phyloP scores from a whole-genome alignment of 2,797 vertebrate genomes.

The Erithacus rubecula region DNA sequence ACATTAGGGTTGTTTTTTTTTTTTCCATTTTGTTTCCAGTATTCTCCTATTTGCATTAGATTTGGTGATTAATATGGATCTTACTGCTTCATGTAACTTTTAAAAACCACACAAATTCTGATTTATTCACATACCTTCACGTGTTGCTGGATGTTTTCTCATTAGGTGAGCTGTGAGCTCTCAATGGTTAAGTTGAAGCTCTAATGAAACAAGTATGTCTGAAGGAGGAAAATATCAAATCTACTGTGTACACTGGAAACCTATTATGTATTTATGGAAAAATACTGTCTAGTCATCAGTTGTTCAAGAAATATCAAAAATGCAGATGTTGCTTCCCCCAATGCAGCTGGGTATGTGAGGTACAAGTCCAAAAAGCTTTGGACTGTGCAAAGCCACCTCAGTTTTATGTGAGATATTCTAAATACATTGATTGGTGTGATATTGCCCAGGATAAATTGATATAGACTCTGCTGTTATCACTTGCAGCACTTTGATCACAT shows the following conservation, averaged over 20 bases:
- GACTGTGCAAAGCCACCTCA: neutral
- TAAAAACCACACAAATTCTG: neutral
- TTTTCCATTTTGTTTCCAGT: neutral
- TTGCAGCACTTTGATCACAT: neutral
- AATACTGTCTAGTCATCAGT: neutral
- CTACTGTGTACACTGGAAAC: too few relatives aligned
- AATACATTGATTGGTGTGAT: neutral
- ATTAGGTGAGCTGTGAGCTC: neutral
- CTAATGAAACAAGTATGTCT: neutral
- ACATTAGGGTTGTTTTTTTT: neutral
- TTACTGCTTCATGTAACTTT: neutral
- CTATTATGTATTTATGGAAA: neutral
- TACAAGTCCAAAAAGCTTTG: neutral
- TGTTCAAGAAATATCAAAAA: neutral
- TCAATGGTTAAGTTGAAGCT: neutral
- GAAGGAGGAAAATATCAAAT: neutral
- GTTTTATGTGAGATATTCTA: accelerated
- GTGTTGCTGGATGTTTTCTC: neutral
- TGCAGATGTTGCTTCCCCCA: neutral
- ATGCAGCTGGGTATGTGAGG: neutral
- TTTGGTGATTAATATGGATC: neutral
- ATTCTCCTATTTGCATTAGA: neutral
- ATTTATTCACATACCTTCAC: neutral
- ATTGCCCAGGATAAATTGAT: neutral
- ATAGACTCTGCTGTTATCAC: neutral